Percentiles rank a stretch among this genome's conserved stretches.
Conservation (phyloP, 1,140 invertebrate species). For the Ctenoplectra terminalis region DNA sequence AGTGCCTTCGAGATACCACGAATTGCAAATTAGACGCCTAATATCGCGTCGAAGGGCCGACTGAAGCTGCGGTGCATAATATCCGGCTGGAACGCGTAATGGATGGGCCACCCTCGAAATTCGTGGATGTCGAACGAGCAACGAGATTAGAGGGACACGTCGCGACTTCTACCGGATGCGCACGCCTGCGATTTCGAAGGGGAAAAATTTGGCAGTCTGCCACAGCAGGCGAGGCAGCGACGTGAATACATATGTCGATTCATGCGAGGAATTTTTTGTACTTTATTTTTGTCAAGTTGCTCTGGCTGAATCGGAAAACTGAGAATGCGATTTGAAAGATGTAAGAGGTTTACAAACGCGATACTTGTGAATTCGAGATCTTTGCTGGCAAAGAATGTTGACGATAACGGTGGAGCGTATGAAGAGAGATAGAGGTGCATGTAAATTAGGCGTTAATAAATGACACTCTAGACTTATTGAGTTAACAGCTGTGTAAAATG, state of each 20-base stretch:
- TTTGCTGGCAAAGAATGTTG: no score
- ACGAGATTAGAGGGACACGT: neutral
- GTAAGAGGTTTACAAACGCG: no score
- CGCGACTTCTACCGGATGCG: neutral
- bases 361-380: no score
- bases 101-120: neutral
- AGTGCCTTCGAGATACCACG: constrained; percentile 61
- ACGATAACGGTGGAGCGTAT: no score
- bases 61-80: constrained; percentile 57
- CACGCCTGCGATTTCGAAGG: neutral
- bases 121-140: constrained; percentile 21
- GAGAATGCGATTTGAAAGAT: neutral
- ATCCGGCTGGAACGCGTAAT: constrained; percentile 41
- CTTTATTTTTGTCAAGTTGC: neutral
- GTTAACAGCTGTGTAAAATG: neutral
- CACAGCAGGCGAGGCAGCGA: neutral
- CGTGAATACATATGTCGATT: neutral
- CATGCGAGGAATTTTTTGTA: neutral
- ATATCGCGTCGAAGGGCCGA: constrained; percentile 48
- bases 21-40: constrained; percentile 68
- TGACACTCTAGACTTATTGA: neutral
- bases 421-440: no score
- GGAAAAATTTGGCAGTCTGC: constrained; percentile 11
- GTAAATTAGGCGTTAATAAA: neutral
- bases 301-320: neutral